A percentile compares a stretch with the other conserved stretches of the same genome.
phyloP scores from a whole-genome alignment of 2,888 invertebrate species.

The Caenorhabditis sinica region DNA sequence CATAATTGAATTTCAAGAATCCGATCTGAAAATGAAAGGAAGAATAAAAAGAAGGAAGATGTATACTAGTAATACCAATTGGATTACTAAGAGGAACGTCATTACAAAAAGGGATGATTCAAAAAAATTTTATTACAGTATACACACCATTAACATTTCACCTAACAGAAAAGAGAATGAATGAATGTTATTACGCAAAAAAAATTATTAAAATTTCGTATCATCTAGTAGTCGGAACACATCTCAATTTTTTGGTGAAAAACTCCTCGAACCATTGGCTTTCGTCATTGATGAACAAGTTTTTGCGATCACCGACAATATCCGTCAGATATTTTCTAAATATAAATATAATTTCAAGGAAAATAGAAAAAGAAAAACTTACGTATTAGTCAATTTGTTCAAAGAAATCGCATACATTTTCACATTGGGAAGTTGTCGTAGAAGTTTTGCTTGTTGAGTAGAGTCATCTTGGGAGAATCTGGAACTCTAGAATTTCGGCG shows the following conservation, averaged over 20 bases:
- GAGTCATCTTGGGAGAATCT: slow-evolving; percentile 79
- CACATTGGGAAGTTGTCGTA: slow-evolving; percentile 76
- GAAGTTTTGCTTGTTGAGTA: slow-evolving; percentile 70
- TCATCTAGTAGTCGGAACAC: slow-evolving; percentile 56
- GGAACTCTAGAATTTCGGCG: slow-evolving; percentile 7
- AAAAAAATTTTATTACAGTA: slow-evolving; percentile 21
- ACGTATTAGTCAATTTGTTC: slow-evolving; percentile 80
- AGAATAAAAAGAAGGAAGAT: background rate
- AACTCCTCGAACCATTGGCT: slow-evolving; percentile 66
- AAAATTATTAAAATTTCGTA: background rate
- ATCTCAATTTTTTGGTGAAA: slow-evolving; percentile 63
- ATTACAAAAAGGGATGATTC: background rate
- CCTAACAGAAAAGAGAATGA: slow-evolving; percentile 5
- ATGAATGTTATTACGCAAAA: slow-evolving; percentile 14
- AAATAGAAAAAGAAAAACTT: slow-evolving; percentile 16
- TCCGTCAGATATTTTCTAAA: slow-evolving; percentile 71
- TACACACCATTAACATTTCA: slow-evolving; percentile 19
- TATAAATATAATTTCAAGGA: slow-evolving; percentile 4
- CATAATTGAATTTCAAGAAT: background rate
- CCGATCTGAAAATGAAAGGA: background rate
- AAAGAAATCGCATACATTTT: slow-evolving; percentile 80
- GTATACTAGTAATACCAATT: slow-evolving; percentile 8
- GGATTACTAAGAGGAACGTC: slow-evolving; percentile 25
- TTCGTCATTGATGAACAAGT: slow-evolving; percentile 72
- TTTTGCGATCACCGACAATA: slow-evolving; percentile 71